These are phyloP conservation scores for Zingel zingel DNA, from an alignment of 2,113 vertebrate genomes.

Conservation along the genomic window DNA sequence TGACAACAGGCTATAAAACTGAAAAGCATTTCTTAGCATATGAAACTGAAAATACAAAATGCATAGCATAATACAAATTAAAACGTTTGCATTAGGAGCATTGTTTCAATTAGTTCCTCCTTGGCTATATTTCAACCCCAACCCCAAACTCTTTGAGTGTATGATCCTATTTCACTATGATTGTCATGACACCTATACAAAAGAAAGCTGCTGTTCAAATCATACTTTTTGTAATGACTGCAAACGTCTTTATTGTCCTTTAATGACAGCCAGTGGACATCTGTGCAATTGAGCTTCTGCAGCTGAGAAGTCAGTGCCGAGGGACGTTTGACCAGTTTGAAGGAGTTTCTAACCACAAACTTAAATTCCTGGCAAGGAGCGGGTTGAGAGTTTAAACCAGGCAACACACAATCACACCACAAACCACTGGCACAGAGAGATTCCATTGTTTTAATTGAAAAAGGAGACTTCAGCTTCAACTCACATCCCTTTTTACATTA, in stretches of 20 bases:
- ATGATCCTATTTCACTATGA: neutral
- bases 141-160: too few species aligned
- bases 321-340: constrained; percentile 27
- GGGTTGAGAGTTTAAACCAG: constrained; percentile 23
- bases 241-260: constrained; percentile 29
- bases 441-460: constrained; percentile 10
- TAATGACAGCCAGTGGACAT: constrained; percentile 31
- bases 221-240: neutral
- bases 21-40: too few species aligned
- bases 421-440: constrained; percentile 21
- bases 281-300: neutral
- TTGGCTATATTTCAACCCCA: too few species aligned
- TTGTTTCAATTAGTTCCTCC: too few species aligned
- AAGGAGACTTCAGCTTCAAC: constrained; percentile 7
- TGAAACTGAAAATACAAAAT: too few species aligned
- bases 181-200: neutral
- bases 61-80: too few species aligned
- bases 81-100: too few species aligned
- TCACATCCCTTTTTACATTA: neutral
- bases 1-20: too few species aligned
- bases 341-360: constrained; percentile 32
- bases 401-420: constrained; percentile 14
- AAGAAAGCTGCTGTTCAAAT: neutral
- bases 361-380: constrained; percentile 19
- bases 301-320: constrained; percentile 27